A percentile compares a stretch with the other conserved stretches of the same genome.
Evolutionary conservation across 2,888 invertebrate genomes (phyloP).

Genomic region (Melanophora roralis): DNA sequence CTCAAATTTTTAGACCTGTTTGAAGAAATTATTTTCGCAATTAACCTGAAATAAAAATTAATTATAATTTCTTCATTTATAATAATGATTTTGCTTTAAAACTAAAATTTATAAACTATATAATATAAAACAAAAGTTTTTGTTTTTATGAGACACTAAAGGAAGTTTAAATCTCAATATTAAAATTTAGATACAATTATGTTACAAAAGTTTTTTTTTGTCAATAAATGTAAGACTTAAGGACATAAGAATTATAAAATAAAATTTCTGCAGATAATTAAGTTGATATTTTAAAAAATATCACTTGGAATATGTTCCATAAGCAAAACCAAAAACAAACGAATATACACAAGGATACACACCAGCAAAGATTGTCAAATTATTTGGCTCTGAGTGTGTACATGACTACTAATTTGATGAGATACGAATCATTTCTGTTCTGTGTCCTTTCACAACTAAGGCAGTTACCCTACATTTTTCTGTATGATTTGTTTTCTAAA

Average conservation of each 20-base stretch:
- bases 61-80: no score
- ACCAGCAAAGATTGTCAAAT: background rate
- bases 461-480: background rate
- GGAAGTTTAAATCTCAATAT: no score
- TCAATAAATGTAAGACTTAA: no score
- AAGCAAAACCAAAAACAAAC: background rate
- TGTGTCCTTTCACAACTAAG: background rate
- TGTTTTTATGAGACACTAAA: no score
- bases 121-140: no score
- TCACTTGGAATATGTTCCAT: background rate
- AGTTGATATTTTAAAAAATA: background rate
- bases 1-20: no score
- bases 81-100: no score
- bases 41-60: no score
- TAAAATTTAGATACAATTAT: no score
- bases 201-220: no score
- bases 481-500: background rate
- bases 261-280: background rate
- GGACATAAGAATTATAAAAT: background rate
- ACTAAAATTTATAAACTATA: no score
- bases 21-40: no score
- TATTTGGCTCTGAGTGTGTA: background rate
- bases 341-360: background rate
- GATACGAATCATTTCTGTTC: background rate
- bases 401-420: background rate